Percentiles rank a stretch among this genome's conserved stretches.
Evolutionary conservation across 2,797 vertebrate genomes (phyloP).

Genomic region (Brachyalestes nurse): DNA sequence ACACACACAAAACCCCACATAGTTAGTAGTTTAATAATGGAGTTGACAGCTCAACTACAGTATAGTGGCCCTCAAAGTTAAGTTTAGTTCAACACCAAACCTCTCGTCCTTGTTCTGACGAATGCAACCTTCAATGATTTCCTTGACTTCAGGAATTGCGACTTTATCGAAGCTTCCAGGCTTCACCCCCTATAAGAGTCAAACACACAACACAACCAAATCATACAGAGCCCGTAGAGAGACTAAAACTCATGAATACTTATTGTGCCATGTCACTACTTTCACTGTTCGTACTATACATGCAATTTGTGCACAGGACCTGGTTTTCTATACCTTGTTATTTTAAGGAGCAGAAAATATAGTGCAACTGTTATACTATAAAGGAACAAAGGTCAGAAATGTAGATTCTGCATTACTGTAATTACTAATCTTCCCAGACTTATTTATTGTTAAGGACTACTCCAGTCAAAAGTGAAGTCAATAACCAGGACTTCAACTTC

Average conservation of each 20-base stretch:
- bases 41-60: neutral
- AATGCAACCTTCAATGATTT: constrained; percentile 99
- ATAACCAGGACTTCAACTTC: constrained; percentile 8
- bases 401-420: neutral
- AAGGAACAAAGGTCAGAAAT: too few species aligned
- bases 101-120: constrained; percentile 98
- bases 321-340: neutral
- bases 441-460: neutral
- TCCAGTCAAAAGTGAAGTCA: neutral
- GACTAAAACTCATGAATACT: too few species aligned
- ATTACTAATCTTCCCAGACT: neutral
- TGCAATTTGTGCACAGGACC: neutral
- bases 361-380: neutral
- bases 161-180: constrained; percentile 99
- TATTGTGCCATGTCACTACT: neutral
- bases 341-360: too few species aligned
- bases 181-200: constrained; percentile 89
- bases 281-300: neutral
- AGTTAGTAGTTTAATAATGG: neutral
- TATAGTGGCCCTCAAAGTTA: neutral
- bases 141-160: constrained; percentile 98
- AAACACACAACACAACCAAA: constrained; percentile 72
- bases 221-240: constrained; percentile 54
- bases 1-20: neutral
- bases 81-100: constrained; percentile 66